A percentile compares a stretch with the other conserved stretches of the same genome.
Conservation (phyloP, 2,113 vertebrate genomes). For the Oreochromis aureus region DNA sequence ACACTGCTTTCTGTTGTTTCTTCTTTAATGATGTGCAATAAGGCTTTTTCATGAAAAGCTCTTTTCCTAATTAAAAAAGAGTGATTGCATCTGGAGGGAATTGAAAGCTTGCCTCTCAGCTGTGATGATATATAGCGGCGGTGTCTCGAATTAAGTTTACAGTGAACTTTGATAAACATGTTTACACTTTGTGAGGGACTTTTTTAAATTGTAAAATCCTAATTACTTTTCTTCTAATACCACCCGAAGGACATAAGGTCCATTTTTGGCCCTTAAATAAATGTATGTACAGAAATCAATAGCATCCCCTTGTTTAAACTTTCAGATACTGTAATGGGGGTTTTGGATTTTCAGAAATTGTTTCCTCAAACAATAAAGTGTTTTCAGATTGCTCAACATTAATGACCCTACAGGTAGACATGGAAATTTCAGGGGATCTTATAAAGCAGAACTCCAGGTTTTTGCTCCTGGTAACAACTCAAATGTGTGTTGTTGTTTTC, state of each 20-base stretch:
- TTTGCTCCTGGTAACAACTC: conserved; percentile 21
- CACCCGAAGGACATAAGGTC: neutral
- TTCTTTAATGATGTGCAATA: neutral
- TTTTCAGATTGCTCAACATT: neutral
- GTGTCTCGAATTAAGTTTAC: neutral
- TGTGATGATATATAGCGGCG: neutral
- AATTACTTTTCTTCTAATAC: neutral
- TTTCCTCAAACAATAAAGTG: neutral
- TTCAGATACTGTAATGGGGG: neutral
- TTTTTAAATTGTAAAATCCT: neutral
- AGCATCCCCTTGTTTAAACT: neutral
- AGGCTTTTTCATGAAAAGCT: neutral
- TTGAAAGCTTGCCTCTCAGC: neutral
- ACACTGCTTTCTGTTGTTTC: neutral
- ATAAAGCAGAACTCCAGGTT: conserved; percentile 11
- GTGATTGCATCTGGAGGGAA: neutral
- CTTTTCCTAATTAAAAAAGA: conserved; percentile 8
- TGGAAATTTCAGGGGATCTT: neutral
- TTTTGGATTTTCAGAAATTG: neutral
- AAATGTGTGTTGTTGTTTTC: conserved; percentile 8
- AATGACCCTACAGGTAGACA: neutral
- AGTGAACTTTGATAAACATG: neutral
- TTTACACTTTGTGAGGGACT: neutral
- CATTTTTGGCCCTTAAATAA: neutral
- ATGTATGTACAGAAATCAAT: neutral